Evolutionary conservation across 2,113 vertebrate species (phyloP).

Genomic region (Nematolebias whitei): DNA sequence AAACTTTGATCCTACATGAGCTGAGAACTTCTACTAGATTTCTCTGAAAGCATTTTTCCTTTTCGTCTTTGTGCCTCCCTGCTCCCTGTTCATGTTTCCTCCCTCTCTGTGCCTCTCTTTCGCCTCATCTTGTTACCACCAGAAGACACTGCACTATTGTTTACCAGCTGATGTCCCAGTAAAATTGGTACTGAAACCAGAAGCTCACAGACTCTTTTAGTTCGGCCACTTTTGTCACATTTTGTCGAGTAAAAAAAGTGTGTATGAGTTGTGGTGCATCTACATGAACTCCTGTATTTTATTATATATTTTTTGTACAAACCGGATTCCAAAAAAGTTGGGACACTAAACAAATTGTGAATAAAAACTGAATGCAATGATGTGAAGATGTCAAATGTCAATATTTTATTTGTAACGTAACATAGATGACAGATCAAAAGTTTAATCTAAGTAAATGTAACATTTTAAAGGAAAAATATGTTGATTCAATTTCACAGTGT

Average conservation of each 20-base stretch:
- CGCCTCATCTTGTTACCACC: slow-evolving; percentile 37
- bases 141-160: slow-evolving; percentile 60
- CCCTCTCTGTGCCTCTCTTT: slow-evolving; percentile 28
- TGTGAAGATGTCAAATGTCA: no score
- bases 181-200: slow-evolving; percentile 27
- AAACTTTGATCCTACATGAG: background rate
- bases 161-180: slow-evolving; percentile 18
- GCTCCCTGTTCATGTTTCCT: background rate
- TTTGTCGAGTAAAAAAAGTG: no score
- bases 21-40: background rate
- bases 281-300: slow-evolving; percentile 16
- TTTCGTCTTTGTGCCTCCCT: background rate
- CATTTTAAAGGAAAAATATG: no score
- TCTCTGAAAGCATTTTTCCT: background rate
- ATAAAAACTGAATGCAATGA: no score
- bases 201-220: slow-evolving; percentile 3
- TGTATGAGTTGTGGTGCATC: background rate
- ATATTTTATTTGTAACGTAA: no score
- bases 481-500: no score
- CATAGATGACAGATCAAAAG: no score
- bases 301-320: no score
- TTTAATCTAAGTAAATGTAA: no score
- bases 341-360: no score
- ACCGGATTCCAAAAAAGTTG: no score
- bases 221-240: background rate